Conservation (phyloP, 2,113 vertebrate species). For the Poecile atricapillus region DNA sequence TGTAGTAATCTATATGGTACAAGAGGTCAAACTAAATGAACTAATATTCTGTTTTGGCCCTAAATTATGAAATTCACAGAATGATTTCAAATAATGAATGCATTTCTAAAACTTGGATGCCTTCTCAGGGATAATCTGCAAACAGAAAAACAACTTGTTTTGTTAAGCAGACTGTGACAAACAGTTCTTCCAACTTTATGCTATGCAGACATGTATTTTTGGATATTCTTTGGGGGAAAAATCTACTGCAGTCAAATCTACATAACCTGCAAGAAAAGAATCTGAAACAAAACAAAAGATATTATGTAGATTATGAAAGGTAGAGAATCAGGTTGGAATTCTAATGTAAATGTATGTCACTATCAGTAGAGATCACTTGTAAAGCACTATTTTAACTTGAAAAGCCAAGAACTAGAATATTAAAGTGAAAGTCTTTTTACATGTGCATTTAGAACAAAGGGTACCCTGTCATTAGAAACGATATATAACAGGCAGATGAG, state of each 20-base stretch:
- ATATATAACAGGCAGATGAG: constrained; percentile 56
- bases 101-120: not conserved
- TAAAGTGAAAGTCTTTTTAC: constrained; percentile 48
- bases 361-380: constrained; percentile 33
- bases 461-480: constrained; percentile 65
- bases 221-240: constrained; percentile 37
- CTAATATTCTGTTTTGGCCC: not conserved
- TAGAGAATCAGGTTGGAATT: constrained; percentile 30
- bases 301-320: constrained; percentile 36
- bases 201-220: constrained; percentile 44
- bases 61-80: not conserved
- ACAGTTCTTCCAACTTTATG: constrained; percentile 36
- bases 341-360: constrained; percentile 54
- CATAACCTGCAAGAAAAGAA: constrained; percentile 13
- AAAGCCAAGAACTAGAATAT: constrained; percentile 38
- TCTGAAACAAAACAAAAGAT: constrained; percentile 48
- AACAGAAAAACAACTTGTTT: constrained; percentile 35
- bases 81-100: constrained; percentile 13
- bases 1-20: not conserved
- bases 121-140: constrained; percentile 3
- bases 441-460: constrained; percentile 66
- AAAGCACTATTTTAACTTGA: constrained; percentile 57
- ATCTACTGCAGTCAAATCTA: constrained; percentile 51
- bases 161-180: constrained; percentile 42
- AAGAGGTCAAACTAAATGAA: not conserved